Base-by-base conservation (phyloP, 2,888 invertebrate genomes). In the Gymnoscelis rufifasciata region DNA sequence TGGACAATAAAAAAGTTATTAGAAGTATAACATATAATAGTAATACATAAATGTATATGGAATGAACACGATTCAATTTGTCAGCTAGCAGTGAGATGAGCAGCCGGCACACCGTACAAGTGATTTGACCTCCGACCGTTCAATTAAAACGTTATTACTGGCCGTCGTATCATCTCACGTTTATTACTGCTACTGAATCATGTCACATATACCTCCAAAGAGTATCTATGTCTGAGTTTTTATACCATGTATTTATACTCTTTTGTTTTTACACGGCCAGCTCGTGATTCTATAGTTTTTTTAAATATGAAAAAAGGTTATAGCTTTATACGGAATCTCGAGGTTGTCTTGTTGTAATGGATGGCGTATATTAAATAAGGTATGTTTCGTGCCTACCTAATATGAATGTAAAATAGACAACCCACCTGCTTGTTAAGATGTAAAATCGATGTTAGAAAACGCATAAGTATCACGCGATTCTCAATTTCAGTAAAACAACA, bases 111-210 rank as follows among this genome's bases (percentile, higher is more conserved):
- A 37, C 43, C 14, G 44, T 29, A 63, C 84, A 88, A 88, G 84
- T 86, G 86, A 87, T 88, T 87, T 84, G 88, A 87, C 87, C 87
- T 87, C 83, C 75, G 83, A 66, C 76, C 76, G 62, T 63, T 82
- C 79, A 86, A 87, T 87, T 87, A 87, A 83, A 82, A 83, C 74
- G 79, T 74, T 74, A 69, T 68, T 69, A 66, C 68, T 64, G 58
- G 49, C 61, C 61, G 64, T 68, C 66, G 64, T 62, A 56, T 62
- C 65, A 62, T 66, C 61, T 64, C 60, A 64, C 66, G 62, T 57
- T 52, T 58, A 54, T 60, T 57, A 56, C 47, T 54, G 35, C 37
- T 39, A 41, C 39, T 48, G 38, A 45, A 47, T 40, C 37, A 47
- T 43, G 10, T 14, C 35, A 14, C 28, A 40, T 24, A 28, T 47